Conservation (phyloP, 2,888 invertebrate species). For the Oxyscelio sp. region DNA sequence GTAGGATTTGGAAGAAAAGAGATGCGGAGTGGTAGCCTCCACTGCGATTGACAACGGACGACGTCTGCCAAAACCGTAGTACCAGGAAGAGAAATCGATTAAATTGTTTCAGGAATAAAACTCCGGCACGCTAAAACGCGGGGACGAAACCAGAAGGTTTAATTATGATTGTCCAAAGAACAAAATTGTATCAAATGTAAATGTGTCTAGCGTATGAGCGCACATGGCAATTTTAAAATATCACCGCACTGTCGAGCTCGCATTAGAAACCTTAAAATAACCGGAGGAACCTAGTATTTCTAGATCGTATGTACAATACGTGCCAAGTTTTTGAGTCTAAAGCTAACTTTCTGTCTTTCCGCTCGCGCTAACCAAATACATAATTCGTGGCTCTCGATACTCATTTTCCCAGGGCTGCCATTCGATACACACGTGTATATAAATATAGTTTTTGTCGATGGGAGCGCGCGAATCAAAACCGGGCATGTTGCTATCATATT, state of each 20-base stretch:
- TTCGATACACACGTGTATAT: too few relatives aligned
- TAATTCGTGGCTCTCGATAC: too few relatives aligned
- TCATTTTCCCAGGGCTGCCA: too few relatives aligned
- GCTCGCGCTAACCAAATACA: too few relatives aligned
- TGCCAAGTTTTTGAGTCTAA: too few relatives aligned
- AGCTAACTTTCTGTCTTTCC: too few relatives aligned
- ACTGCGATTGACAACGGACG: background rate
- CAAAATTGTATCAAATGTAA: conserved; percentile 34
- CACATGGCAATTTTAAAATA: conserved; percentile 69
- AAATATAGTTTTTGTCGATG: too few relatives aligned
- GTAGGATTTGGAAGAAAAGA: background rate
- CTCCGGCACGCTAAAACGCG: conserved; percentile 10
- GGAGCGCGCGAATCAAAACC: too few relatives aligned
- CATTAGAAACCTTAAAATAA: conserved; percentile 75
- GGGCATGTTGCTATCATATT: too few relatives aligned
- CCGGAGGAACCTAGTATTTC: conserved; percentile 74
- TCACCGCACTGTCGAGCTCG: conserved; percentile 71
- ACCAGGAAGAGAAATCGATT: conserved; percentile 25
- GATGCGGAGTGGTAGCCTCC: background rate
- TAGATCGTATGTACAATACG: too few relatives aligned
- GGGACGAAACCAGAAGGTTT: conserved; percentile 17
- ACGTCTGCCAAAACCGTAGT: background rate
- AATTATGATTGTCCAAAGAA: conserved; percentile 51
- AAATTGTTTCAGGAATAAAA: background rate
- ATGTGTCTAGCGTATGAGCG: conserved; percentile 42